phyloP scores from a whole-genome alignment of 1,140 invertebrate species.

The Achatina immaculata region DNA sequence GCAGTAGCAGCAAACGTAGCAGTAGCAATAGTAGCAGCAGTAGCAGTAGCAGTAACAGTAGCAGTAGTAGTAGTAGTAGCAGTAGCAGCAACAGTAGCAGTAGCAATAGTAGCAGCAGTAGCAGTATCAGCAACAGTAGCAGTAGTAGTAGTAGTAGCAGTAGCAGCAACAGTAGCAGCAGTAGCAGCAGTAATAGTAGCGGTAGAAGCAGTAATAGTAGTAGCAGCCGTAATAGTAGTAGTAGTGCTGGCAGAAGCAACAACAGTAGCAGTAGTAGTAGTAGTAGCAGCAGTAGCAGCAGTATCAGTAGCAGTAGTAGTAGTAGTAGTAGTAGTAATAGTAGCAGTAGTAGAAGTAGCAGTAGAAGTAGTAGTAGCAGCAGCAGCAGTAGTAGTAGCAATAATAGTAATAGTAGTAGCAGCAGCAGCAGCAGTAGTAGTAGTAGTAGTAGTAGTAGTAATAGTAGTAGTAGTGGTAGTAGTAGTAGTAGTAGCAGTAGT shows the following conservation, averaged over 20 bases:
- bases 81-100: not conserved
- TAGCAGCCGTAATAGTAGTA: not conserved
- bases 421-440: no score
- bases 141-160: slow-evolving; percentile 13
- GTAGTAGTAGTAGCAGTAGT: no score
- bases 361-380: not conserved
- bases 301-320: not conserved
- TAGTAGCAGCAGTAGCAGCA: no score
- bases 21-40: slow-evolving; percentile 19
- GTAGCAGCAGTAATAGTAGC: slow-evolving; percentile 6
- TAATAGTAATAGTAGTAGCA: no score
- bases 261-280: no score
- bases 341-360: not conserved
- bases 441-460: no score
- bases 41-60: slow-evolving; percentile 12
- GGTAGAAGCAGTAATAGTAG: slow-evolving; percentile 3
- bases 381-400: not conserved
- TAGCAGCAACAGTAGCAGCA: slow-evolving; percentile 6
- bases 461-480: no score
- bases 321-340: slow-evolving; percentile 4
- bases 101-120: not conserved
- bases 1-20: slow-evolving; percentile 3
- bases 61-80: slow-evolving; percentile 18
- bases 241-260: no score
- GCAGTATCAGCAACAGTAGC: not conserved